phyloP scores from a whole-genome alignment of 2,888 invertebrate species.

The Acanthococcus lagerstroemiae region DNA sequence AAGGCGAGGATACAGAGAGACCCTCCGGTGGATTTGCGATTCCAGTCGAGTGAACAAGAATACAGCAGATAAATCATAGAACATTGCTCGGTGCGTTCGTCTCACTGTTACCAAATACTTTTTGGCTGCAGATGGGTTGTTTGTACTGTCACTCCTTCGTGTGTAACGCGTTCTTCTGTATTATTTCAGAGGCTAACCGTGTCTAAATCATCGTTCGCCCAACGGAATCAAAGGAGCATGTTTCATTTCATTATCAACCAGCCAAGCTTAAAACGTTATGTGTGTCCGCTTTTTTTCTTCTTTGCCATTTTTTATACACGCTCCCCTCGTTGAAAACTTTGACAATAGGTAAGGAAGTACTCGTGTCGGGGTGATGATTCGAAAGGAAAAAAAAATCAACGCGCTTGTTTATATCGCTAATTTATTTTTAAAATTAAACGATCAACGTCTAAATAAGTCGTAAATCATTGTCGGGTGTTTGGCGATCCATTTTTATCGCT shows the following conservation, averaged over 20 bases:
- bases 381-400: no score
- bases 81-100: constrained; percentile 15
- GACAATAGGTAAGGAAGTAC: not conserved
- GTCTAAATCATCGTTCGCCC: constrained; percentile 18
- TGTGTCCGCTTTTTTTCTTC: constrained; percentile 2
- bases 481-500: no score
- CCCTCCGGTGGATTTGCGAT: constrained; percentile 29
- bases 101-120: not conserved
- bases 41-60: constrained; percentile 27
- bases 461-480: no score
- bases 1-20: no score
- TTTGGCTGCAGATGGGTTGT: constrained; percentile 28
- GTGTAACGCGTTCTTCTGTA: constrained; percentile 20
- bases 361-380: no score
- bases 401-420: no score
- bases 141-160: constrained; percentile 29
- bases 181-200: constrained; percentile 30
- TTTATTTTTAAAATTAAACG: not conserved
- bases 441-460: not conserved
- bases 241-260: not conserved
- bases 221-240: constrained; percentile 4
- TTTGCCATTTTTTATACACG: not conserved
- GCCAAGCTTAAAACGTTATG: constrained; percentile 6
- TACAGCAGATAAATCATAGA: constrained; percentile 28
- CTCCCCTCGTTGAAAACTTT: not conserved